Evolutionary conservation across 2,113 vertebrate species (phyloP).

Genomic region (Neopipo cinnamomea): DNA sequence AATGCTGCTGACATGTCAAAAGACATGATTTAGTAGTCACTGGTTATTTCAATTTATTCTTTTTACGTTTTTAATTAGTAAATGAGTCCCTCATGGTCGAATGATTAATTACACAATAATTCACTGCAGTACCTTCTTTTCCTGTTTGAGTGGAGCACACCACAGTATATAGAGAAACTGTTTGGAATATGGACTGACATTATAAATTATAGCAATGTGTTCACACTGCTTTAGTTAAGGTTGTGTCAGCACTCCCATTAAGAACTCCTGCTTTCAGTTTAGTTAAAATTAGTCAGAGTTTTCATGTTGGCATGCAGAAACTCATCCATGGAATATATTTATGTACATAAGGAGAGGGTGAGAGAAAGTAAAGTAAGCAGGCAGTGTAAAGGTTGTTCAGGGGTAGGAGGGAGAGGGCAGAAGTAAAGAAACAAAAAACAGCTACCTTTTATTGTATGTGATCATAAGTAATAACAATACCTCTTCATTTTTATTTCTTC

Average conservation of each 20-base stretch:
- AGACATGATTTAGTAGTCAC: constrained; percentile 85
- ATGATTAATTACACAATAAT: constrained; percentile 89
- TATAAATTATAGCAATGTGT: constrained; percentile 53
- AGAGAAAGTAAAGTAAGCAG: not conserved
- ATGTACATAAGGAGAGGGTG: not conserved
- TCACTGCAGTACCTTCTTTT: constrained; percentile 69
- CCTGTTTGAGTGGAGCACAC: constrained; percentile 8
- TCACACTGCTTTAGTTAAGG: constrained; percentile 23
- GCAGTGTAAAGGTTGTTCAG: not conserved
- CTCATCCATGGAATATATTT: not conserved
- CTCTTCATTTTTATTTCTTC: not conserved
- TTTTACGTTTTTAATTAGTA: constrained; percentile 95
- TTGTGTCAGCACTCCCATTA: constrained; percentile 51
- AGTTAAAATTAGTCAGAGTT: constrained; percentile 45
- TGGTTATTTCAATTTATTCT: constrained; percentile 85
- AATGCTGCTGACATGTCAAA: constrained; percentile 70
- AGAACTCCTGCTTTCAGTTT: constrained; percentile 18
- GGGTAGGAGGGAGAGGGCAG: not conserved
- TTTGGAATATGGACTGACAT: constrained; percentile 48
- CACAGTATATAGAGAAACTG: not conserved
- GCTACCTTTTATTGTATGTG: not conserved
- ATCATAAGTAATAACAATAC: not conserved
- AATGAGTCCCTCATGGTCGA: constrained; percentile 86
- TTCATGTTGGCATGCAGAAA: not conserved
- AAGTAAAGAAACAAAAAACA: not conserved